Conservation (phyloP, 2,113 vertebrate genomes). For the Delphinapterus leucas region DNA sequence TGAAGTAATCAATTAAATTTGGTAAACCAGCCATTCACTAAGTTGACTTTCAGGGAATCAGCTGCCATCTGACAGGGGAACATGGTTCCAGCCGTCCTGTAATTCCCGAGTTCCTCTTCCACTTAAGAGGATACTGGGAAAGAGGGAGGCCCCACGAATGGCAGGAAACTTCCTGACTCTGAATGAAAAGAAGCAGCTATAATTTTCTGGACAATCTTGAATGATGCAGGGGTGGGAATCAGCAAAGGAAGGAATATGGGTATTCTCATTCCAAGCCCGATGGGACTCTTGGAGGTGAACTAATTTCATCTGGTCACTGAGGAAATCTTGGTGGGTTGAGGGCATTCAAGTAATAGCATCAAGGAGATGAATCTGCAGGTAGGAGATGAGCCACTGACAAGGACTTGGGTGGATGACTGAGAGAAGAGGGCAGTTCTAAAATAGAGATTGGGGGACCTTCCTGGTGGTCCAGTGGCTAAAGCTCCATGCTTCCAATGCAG, state of each 20-base stretch:
- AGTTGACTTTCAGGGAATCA: neutral
- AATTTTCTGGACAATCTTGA: neutral
- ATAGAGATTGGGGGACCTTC: too few relatives aligned
- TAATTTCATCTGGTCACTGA: neutral
- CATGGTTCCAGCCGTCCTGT: rapidly evolving
- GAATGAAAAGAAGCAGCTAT: neutral
- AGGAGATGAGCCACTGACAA: neutral
- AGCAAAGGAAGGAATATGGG: neutral
- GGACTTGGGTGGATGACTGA: neutral
- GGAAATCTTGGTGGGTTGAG: neutral
- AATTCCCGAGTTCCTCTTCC: neutral
- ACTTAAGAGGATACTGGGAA: neutral
- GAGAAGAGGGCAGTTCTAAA: neutral
- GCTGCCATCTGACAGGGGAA: neutral
- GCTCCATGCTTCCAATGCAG: too few relatives aligned
- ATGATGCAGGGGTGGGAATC: too few relatives aligned
- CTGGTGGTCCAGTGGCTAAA: too few relatives aligned
- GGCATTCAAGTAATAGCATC: neutral
- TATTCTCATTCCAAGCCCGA: neutral
- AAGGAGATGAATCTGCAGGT: neutral
- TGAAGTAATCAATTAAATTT: neutral
- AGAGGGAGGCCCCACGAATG: neutral
- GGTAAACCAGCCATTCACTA: neutral
- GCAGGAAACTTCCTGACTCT: neutral
- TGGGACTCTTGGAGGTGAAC: neutral